Percentiles rank a stretch among this genome's conserved stretches.
Evolutionary conservation across 2,113 vertebrate species (phyloP).

Genomic region (Hystrix cristata): DNA sequence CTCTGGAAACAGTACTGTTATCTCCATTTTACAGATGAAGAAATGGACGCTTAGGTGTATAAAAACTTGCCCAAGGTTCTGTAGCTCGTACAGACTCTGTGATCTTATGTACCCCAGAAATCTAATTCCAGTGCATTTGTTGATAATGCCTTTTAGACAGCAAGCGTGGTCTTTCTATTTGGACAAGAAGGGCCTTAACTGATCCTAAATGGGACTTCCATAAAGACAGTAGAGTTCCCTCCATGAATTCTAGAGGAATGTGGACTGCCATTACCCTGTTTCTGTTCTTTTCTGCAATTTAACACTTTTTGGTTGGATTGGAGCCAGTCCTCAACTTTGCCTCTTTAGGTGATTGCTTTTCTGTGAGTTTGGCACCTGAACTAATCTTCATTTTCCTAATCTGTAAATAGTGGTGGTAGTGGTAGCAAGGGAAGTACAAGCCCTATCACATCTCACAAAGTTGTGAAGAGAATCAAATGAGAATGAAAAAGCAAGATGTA

Average conservation of each 20-base stretch:
- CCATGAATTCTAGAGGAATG: not conserved
- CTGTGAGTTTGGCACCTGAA: not conserved
- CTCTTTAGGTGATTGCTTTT: not conserved
- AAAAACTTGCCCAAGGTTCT: not conserved
- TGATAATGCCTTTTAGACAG: not conserved
- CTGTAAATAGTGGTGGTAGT: not conserved
- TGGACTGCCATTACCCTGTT: not conserved
- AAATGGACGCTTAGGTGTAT: not conserved
- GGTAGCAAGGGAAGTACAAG: not conserved
- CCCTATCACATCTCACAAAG: not conserved
- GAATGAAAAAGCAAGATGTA: not conserved
- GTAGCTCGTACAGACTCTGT: not conserved
- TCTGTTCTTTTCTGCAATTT: not conserved
- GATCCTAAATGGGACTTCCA: not conserved
- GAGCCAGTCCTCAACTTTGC: not conserved
- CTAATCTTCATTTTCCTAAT: not conserved
- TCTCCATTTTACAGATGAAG: not conserved
- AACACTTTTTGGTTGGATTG: not conserved
- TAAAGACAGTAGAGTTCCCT: not conserved
- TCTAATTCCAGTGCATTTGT: not conserved
- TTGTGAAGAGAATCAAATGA: not conserved
- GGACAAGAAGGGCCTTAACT: not conserved
- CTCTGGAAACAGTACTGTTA: not conserved
- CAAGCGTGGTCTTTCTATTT: not conserved
- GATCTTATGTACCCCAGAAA: not conserved